Evolutionary conservation across 2,113 vertebrate species (phyloP), one percentile per base, ranked within the genome.

Genomic region (Ornithorhynchus anatinus): DNA sequence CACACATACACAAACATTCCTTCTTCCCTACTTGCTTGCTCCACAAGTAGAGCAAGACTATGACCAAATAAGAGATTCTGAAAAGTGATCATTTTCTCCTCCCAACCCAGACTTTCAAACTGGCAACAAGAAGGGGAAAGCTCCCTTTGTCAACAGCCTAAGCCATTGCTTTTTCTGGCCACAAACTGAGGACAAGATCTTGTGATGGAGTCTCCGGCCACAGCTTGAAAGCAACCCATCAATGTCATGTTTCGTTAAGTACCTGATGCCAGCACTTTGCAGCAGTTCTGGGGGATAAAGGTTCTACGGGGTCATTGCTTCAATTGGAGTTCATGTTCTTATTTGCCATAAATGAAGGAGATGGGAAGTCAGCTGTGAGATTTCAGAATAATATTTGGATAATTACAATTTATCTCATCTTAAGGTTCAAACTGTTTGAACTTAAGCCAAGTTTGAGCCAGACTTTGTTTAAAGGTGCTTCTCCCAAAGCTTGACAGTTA

Each of bases 331-430:
- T 87, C 89, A 83, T 82, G 45, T 79, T 85, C 88, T 86, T 80
- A 69, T 83, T 88, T 75, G 81, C 84, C 82, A 72, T 86, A 80
- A 85, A 79, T 15, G 86, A 90, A 88, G 89, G 85, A 72, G 84
- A 89, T 82, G 82, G 89, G 86, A 92, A 91, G 87, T 90, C 86
- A 89, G 86, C 82, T 79, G 84, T 78, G 80, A 90, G 86, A 79
- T 89, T 86, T 83, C 84, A 85, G 85, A 89, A 89, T 91, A 93
- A 92, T 92, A 92, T 94, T 93, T 89, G 88, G 91, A 90, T 89
- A 85, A 90, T 86, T 86, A 82, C 80, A 66, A 84, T 87, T 85
- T 87, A 89, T 89, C 90, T 91, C 89, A 84, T 92, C 90, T 87
- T 79, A 83, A 86, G 81, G 85, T 89, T 88, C 77, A 80, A 80